Base-by-base conservation (phyloP, 2,888 invertebrate species). In the Ophion obscuratus region DNA sequence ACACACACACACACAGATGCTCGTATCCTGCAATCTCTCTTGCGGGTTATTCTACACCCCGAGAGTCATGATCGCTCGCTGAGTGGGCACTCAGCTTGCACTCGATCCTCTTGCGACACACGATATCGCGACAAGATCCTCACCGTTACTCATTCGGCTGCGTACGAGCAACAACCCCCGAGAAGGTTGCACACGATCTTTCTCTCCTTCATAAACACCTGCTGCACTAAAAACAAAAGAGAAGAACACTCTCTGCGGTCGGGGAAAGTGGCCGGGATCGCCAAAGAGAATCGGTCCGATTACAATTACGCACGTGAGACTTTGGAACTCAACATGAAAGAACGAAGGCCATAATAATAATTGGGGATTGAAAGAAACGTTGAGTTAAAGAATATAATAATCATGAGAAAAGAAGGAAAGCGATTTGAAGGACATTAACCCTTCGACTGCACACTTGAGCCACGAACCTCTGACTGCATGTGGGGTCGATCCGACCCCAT, bases 31-130 rank as follows among this genome's bases (percentile, higher is more conserved):
- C 44, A 5, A 61, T 88, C 88, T 87, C 88, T 47, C 66, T 36
- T 87, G 85, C 79, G 70, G 88, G 91, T 90, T 88, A 91, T 85
- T 87, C 88, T 90, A 91, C 88, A 91, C 90, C 88, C 75, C 83
- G 81, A 84, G 88, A 85, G 88, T 87, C 89, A 90, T 91, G 87
- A 88, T 87, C 88, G 87, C 87, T 75, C 77, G 75, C 84, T 76
- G 84, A 75, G 57, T 73, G 78, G 78, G 36, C 67, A 66, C 67
- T 75, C 64, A 67, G 44, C 71, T 84, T 68, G 81, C 74, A 36
- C 67, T 78, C 75, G 85, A 70, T 85, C 86, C 81, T 77, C 71
- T 84, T 83, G 87, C 81, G 91, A 90, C 89, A 90, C 88, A 85
- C 87, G 91, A 91, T 91, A 85, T 85, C 85, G 81, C 79, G 75